These are phyloP conservation scores for Epizoanthus rinbou DNA, from an alignment of 92 coral and sea anemone species.

Conservation along the genomic window DNA sequence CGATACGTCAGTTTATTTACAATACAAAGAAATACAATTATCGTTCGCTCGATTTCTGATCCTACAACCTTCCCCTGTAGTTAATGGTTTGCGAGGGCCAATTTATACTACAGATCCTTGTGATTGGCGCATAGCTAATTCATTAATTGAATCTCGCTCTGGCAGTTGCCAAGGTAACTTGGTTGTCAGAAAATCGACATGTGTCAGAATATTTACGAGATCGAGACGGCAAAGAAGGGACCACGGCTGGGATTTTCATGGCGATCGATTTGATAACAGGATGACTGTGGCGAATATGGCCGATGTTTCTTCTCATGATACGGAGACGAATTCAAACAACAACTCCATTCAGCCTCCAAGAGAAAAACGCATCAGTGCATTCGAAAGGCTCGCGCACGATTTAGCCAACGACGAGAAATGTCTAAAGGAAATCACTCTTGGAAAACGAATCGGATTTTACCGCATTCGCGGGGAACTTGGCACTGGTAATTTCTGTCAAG, in stretches of 20 bases:
- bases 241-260: conserved; percentile 41
- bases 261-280: conserved; percentile 37
- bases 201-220: conserved; percentile 37
- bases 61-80: not conserved
- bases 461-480: conserved; percentile 98
- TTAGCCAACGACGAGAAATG: conserved; percentile 82
- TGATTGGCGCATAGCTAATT: conserved; percentile 29
- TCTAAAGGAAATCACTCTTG: conserved; percentile 90
- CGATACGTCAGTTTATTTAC: not conserved
- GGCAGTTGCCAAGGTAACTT: conserved; percentile 33
- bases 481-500: conserved; percentile 98
- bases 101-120: not conserved
- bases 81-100: conserved; percentile 15
- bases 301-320: conserved; percentile 72
- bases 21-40: not conserved
- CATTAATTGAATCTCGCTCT: not conserved
- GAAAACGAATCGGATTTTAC: conserved; percentile 97
- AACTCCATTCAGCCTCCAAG: conserved; percentile 59
- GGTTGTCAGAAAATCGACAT: conserved; percentile 46
- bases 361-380: conserved; percentile 77
- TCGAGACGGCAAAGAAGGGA: conserved; percentile 43
- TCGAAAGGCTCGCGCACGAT: conserved; percentile 84
- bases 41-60: no score
- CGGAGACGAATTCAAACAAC: conserved; percentile 55
- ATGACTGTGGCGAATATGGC: conserved; percentile 94